Conservation (phyloP, 2,888 invertebrate species). For the Pseudanteris insignis region DNA sequence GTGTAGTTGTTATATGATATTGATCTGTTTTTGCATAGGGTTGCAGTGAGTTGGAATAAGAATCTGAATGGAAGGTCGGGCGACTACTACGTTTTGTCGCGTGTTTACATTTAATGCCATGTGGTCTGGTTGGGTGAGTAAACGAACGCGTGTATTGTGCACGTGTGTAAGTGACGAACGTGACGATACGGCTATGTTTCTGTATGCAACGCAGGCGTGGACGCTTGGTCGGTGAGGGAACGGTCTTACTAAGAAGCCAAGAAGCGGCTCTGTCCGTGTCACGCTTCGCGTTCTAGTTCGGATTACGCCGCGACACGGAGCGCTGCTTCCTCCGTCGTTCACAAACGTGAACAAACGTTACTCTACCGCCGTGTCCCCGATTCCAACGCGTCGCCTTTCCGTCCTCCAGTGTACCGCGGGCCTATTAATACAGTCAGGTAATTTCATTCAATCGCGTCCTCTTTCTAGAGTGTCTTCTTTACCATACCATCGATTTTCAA, state of each 20-base stretch:
- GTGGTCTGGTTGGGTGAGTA: constrained; percentile 25
- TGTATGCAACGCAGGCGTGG: constrained; percentile 38
- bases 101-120: constrained; percentile 44
- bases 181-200: constrained; percentile 20
- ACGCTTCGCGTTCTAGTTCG: constrained; percentile 59
- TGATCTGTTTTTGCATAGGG: no score
- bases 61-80: constrained; percentile 17
- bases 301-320: constrained; percentile 53
- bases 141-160: constrained; percentile 22
- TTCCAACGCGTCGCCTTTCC: no score
- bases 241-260: constrained; percentile 7
- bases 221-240: constrained; percentile 12
- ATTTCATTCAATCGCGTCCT: no score
- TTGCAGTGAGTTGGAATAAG: no score
- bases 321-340: constrained; percentile 23
- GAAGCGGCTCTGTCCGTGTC: constrained; percentile 46
- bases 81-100: constrained; percentile 11
- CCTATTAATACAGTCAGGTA: no score
- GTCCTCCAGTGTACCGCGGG: no score
- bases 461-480: no score
- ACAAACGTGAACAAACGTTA: no score
- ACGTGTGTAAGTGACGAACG: constrained; percentile 20
- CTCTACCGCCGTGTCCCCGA: constrained; percentile 9
- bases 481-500: no score
- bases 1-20: no score